phyloP scores from a whole-genome alignment of 1,140 invertebrate genomes.

The Idris sp. region DNA sequence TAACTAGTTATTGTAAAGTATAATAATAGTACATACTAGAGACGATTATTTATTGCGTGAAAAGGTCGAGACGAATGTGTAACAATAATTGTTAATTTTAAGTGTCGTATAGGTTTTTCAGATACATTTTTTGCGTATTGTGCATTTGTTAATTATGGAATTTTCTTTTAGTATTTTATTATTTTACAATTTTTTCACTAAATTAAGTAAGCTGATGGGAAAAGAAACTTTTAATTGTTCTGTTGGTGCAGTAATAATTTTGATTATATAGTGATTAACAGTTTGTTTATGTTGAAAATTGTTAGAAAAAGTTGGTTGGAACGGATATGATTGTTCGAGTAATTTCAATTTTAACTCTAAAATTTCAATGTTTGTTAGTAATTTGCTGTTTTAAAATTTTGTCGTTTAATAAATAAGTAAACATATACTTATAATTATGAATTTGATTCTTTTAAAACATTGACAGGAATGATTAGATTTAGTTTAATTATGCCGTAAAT shows the following conservation, averaged over 20 bases:
- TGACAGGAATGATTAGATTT: constrained; percentile 8
- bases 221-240: constrained; percentile 49
- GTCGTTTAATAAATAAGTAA: constrained; percentile 23
- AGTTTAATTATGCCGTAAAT: constrained; percentile 2
- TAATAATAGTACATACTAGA: constrained; percentile 46
- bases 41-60: constrained; percentile 51
- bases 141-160: too few species aligned
- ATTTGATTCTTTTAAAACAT: constrained; percentile 4
- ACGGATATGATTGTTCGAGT: constrained; percentile 2
- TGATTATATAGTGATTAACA: background rate
- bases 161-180: constrained; percentile 4
- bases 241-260: background rate
- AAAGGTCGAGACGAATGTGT: constrained; percentile 29
- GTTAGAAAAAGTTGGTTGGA: constrained; percentile 4
- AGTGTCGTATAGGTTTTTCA: constrained; percentile 1
- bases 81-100: constrained; percentile 40
- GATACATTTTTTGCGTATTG: too few species aligned
- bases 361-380: constrained; percentile 31
- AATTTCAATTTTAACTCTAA: background rate
- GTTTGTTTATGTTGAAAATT: constrained; percentile 21
- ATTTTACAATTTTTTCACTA: background rate
- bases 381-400: constrained; percentile 33
- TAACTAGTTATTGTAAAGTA: constrained; percentile 54
- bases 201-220: too few species aligned
- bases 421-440: background rate